A percentile compares a stretch with the other conserved stretches of the same genome.
phyloP scores from a whole-genome alignment of 2,797 vertebrate species.

The Propithecus perrieri region DNA sequence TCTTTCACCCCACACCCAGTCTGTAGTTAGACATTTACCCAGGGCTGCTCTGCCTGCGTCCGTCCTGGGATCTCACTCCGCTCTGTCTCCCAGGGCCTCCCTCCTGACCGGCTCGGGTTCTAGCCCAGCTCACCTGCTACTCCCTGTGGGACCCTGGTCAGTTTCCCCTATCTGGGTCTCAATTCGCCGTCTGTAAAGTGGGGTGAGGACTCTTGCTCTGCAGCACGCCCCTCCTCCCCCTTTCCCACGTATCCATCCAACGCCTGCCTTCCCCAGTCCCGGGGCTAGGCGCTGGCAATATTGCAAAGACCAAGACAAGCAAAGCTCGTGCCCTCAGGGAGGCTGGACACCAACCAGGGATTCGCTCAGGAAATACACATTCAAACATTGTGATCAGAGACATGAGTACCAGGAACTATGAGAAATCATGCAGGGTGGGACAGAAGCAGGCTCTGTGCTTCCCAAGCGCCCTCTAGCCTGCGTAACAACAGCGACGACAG shows the following conservation, averaged over 20 bases:
- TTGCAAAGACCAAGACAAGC: neutral
- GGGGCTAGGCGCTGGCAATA: neutral
- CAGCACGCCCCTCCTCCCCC: neutral
- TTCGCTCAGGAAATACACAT: neutral
- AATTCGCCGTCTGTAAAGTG: neutral
- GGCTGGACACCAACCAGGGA: neutral
- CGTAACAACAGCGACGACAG: fast-evolving
- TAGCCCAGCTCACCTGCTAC: neutral
- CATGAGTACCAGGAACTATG: neutral
- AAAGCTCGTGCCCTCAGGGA: neutral
- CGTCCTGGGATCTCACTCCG: neutral
- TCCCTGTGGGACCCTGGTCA: neutral
- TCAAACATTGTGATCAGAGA: neutral
- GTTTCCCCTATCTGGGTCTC: neutral
- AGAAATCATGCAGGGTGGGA: neutral
- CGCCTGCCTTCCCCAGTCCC: neutral
- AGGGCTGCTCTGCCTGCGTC: neutral
- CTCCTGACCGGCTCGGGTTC: neutral
- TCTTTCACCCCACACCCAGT: neutral
- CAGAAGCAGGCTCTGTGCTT: neutral
- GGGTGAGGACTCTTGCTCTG: neutral
- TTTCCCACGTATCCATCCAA: neutral
- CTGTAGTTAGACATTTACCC: neutral
- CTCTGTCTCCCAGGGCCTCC: neutral
- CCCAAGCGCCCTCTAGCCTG: neutral